Evolutionary conservation across 2,888 invertebrate genomes (phyloP).

Genomic region (Nomada lathburiana): DNA sequence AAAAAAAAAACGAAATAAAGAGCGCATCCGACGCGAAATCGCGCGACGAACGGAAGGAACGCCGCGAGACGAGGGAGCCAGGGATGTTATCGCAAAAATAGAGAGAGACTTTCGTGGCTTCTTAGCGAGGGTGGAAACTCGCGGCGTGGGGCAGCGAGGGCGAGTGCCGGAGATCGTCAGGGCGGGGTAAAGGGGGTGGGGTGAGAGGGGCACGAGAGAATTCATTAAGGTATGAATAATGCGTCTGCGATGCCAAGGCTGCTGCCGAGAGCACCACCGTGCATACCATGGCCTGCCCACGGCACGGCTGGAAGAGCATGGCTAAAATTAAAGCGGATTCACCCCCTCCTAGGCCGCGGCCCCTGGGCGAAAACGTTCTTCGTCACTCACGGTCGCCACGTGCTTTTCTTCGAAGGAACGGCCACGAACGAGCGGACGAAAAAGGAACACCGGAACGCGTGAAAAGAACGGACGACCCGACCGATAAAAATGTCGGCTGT

Average conservation of each 20-base stretch:
- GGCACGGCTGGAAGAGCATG: slow-evolving; percentile 77
- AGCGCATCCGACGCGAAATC: slow-evolving; percentile 27
- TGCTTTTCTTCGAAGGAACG: slow-evolving; percentile 65
- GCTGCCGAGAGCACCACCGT: slow-evolving; percentile 78
- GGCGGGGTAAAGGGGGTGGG: slow-evolving; percentile 5
- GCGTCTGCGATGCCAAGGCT: slow-evolving; percentile 84
- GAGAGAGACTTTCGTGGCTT: slow-evolving; percentile 49
- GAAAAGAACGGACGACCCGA: slow-evolving; percentile 16
- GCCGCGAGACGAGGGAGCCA: background rate
- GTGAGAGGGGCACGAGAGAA: slow-evolving; percentile 77
- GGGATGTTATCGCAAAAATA: slow-evolving; percentile 60
- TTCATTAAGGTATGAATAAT: slow-evolving; percentile 84
- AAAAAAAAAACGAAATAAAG: slow-evolving; percentile 16
- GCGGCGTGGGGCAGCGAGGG: slow-evolving; percentile 15
- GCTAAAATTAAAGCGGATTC: slow-evolving; percentile 82
- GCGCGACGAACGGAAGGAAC: slow-evolving; percentile 35
- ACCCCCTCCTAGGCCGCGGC: slow-evolving; percentile 70
- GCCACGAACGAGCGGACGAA: background rate
- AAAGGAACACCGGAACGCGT: slow-evolving; percentile 12
- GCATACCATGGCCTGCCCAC: slow-evolving; percentile 79
- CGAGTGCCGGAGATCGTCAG: slow-evolving; percentile 32
- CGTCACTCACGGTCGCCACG: slow-evolving; percentile 70
- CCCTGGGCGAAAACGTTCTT: slow-evolving; percentile 68
- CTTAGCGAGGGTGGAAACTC: slow-evolving; percentile 53
- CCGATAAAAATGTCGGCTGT: slow-evolving; percentile 28